These are phyloP conservation scores for Cabera pusaria DNA, from an alignment of 2,888 invertebrate genomes.

Conservation along the genomic window DNA sequence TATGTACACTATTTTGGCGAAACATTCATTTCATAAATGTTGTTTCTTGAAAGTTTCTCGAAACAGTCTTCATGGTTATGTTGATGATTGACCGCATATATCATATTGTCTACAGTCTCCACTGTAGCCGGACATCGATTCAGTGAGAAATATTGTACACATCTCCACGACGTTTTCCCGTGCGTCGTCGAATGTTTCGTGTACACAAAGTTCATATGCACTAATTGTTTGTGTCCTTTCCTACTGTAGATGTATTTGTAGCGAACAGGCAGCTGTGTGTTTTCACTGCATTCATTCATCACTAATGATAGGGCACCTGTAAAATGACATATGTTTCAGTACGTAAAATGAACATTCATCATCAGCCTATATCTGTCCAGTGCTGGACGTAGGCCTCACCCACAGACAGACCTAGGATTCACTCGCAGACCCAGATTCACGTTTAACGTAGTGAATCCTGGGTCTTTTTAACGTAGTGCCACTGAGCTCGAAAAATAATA, in stretches of 20 bases:
- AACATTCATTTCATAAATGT: constrained; percentile 76
- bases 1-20: constrained; percentile 58
- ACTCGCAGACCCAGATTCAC: no score
- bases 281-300: constrained; percentile 66
- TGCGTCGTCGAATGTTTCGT: constrained; percentile 80
- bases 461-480: no score
- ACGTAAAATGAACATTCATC: no score
- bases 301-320: constrained; percentile 76
- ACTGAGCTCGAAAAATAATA: no score
- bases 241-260: constrained; percentile 80
- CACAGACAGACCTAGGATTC: no score
- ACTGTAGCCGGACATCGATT: constrained; percentile 79
- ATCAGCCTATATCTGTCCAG: no score
- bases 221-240: constrained; percentile 79
- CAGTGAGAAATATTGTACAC: constrained; percentile 79
- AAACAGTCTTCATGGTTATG: constrained; percentile 78
- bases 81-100: constrained; percentile 75
- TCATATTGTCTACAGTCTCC: constrained; percentile 76
- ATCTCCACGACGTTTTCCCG: constrained; percentile 79
- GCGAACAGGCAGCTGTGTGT: constrained; percentile 61
- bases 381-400: no score
- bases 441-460: no score
- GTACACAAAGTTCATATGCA: constrained; percentile 80
- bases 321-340: no score
- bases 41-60: constrained; percentile 72